A percentile compares a stretch with the other conserved stretches of the same genome.
These are phyloP conservation scores for Bungarus multicinctus DNA, from an alignment of 2,113 vertebrate species.

Conservation along the genomic window DNA sequence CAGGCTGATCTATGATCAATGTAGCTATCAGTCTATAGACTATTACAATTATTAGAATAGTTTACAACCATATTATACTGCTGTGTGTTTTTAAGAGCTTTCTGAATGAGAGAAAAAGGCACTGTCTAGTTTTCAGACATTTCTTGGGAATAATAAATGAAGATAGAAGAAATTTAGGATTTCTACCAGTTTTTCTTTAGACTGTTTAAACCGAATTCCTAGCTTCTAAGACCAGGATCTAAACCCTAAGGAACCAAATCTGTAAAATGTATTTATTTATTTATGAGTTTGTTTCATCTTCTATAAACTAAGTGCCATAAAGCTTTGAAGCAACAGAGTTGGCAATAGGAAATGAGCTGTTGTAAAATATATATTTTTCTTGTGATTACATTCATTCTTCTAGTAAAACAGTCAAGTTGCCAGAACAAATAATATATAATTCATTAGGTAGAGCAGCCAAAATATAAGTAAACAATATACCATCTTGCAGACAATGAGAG, in stretches of 20 bases:
- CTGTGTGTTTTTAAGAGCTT: neutral
- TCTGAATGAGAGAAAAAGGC: neutral
- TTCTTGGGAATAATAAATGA: neutral
- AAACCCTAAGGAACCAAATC: neutral
- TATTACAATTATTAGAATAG: neutral
- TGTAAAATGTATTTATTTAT: neutral
- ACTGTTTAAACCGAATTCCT: neutral
- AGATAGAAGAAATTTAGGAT: neutral
- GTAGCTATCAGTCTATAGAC: neutral
- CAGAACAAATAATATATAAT: neutral
- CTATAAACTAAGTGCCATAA: neutral
- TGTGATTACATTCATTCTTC: neutral
- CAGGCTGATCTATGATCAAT: neutral
- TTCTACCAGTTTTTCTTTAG: neutral
- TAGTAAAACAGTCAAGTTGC: neutral
- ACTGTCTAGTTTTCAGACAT: neutral
- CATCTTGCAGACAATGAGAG: neutral
- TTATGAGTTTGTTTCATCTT: neutral
- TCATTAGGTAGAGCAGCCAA: neutral
- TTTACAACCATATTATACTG: neutral
- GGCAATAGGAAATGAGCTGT: neutral
- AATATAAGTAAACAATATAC: conserved; percentile 2
- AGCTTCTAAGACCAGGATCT: neutral
- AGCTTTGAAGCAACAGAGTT: neutral
- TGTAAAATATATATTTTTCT: neutral